phyloP scores from a whole-genome alignment of 2,888 invertebrate genomes.

The Chrysolina americana region DNA sequence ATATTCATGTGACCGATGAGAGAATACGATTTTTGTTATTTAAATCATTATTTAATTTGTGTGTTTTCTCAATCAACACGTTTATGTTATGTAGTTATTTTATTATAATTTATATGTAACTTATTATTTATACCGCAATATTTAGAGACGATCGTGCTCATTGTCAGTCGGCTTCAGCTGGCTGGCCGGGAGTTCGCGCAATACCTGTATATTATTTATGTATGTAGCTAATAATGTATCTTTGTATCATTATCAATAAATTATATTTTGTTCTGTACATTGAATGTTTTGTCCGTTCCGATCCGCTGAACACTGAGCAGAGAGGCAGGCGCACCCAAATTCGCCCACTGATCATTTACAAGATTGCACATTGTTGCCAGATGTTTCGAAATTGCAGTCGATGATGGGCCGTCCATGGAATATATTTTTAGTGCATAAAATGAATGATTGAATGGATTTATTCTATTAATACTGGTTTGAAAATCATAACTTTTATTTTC shows the following conservation, averaged over 20 bases:
- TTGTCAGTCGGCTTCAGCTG: constrained; percentile 54
- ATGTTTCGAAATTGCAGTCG: constrained; percentile 1
- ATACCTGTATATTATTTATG: constrained; percentile 69
- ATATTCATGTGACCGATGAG: constrained; percentile 64
- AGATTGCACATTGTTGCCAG: constrained; percentile 21
- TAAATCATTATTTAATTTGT: constrained; percentile 70
- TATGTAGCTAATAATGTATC: constrained; percentile 68
- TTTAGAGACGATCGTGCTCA: constrained; percentile 67
- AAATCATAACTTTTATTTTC: too few species aligned
- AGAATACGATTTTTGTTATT: constrained; percentile 69
- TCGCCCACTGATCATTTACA: constrained; percentile 30
- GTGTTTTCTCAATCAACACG: constrained; percentile 68
- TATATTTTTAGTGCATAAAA: too few species aligned
- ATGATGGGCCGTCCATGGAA: neutral
- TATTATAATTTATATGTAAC: constrained; percentile 72
- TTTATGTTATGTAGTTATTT: constrained; percentile 71
- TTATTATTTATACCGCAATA: constrained; percentile 70
- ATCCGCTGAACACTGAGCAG: constrained; percentile 29
- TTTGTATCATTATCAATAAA: constrained; percentile 70
- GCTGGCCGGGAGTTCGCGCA: constrained; percentile 57
- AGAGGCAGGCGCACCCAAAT: constrained; percentile 29
- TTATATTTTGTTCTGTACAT: constrained; percentile 69
- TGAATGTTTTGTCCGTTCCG: constrained; percentile 31
- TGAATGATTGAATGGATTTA: too few species aligned
- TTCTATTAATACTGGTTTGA: too few species aligned